Conservation (phyloP, 2,113 vertebrate genomes). For the Leptodactylus fuscus region DNA sequence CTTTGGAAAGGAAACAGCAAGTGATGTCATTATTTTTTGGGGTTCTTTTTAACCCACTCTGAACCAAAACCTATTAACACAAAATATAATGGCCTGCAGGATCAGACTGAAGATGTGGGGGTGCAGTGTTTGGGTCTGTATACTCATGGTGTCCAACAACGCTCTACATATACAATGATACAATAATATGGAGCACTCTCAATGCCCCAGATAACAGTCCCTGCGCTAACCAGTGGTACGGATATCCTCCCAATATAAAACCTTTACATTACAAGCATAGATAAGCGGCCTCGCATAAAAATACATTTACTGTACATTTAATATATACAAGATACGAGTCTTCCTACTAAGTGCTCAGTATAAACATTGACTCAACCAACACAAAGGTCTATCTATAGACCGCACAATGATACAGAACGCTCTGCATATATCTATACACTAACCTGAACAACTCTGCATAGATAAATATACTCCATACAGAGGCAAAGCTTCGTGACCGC, state of each 20-base stretch:
- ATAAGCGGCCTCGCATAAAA: not conserved
- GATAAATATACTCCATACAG: not conserved
- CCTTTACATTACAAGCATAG: not conserved
- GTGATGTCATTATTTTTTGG: too few relatives aligned
- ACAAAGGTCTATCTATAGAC: not conserved
- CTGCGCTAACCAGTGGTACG: not conserved
- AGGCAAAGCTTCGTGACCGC: not conserved
- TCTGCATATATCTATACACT: not conserved
- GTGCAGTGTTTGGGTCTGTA: not conserved
- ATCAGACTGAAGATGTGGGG: not conserved
- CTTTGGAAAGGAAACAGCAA: too few relatives aligned
- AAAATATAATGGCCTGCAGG: not conserved
- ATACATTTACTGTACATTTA: constrained; percentile 13
- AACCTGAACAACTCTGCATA: constrained; percentile 17
- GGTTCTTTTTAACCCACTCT: too few relatives aligned
- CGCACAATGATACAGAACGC: not conserved
- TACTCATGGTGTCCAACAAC: too few relatives aligned
- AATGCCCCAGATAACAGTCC: constrained; percentile 25
- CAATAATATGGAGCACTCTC: not conserved
- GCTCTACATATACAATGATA: not conserved
- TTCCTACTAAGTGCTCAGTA: not conserved
- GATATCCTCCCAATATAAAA: not conserved
- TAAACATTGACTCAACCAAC: not conserved
- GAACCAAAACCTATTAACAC: too few relatives aligned
- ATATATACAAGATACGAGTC: not conserved